Percentiles rank a stretch among this genome's conserved stretches.
Evolutionary conservation across 1,140 invertebrate genomes (phyloP).

Genomic region (Diuraphis noxia): DNA sequence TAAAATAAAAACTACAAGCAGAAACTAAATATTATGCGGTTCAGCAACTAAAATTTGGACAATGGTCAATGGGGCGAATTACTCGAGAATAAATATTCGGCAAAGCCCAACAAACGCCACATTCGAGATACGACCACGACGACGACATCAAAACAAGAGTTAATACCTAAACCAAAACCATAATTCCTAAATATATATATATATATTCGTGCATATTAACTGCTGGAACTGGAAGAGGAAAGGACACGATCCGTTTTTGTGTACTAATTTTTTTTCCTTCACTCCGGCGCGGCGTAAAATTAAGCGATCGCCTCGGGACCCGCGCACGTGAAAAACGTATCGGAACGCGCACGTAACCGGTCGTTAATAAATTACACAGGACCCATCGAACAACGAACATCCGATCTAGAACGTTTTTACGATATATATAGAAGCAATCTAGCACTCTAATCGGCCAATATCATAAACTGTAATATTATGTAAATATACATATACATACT

Average conservation of each 20-base stretch:
- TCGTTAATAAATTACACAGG: not conserved
- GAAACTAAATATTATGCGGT: not conserved
- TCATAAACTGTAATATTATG: not conserved
- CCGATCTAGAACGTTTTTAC: conserved; percentile 6
- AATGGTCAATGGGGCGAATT: not conserved
- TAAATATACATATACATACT: not conserved
- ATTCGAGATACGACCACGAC: too few relatives aligned
- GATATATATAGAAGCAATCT: not conserved
- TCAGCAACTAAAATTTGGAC: not conserved
- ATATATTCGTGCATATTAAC: not conserved
- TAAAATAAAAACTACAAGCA: not conserved
- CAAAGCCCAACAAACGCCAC: not conserved
- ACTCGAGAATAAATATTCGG: not conserved
- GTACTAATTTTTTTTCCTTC: not conserved
- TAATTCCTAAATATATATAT: not conserved
- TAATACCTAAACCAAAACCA: not conserved
- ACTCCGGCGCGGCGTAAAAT: not conserved
- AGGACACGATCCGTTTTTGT: not conserved
- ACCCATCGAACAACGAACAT: not conserved
- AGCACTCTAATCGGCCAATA: not conserved
- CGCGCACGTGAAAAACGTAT: not conserved
- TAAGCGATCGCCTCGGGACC: not conserved
- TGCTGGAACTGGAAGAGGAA: too few relatives aligned
- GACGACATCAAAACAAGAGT: not conserved
- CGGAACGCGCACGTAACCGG: not conserved